A percentile compares a stretch with the other conserved stretches of the same genome.
Conservation (phyloP, 2,113 vertebrate genomes). For the western clawed frog (Xenopus tropicalis) region DNA sequence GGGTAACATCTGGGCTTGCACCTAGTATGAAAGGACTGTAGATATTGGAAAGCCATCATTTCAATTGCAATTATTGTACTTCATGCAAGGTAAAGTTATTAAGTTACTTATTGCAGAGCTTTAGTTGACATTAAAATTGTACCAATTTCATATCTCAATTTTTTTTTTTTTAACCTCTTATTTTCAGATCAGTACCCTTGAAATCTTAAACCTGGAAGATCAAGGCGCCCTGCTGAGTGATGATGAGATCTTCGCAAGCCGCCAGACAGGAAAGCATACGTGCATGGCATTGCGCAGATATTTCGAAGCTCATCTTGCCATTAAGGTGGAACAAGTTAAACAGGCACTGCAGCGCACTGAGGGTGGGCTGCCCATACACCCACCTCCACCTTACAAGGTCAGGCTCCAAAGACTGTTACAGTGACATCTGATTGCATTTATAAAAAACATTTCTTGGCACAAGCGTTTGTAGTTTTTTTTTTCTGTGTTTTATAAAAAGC, state of each 20-base stretch:
- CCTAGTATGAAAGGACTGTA: too few relatives aligned
- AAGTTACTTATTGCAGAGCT: too few relatives aligned
- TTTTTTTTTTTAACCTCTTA: neutral
- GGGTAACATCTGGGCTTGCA: too few relatives aligned
- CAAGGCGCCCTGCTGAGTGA: slow-evolving; percentile 93
- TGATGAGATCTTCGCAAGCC: slow-evolving; percentile 97
- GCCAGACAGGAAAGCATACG: slow-evolving; percentile 96
- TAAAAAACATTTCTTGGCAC: too few relatives aligned
- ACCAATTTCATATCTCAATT: too few relatives aligned
- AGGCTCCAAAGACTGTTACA: slow-evolving; percentile 38
- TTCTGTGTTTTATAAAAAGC: too few relatives aligned
- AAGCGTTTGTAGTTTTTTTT: too few relatives aligned
- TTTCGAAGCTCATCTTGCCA: slow-evolving; percentile 95
- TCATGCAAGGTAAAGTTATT: too few relatives aligned
- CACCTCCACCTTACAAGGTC: slow-evolving; percentile 95
- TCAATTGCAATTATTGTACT: too few relatives aligned
- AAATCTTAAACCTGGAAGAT: slow-evolving; percentile 95
- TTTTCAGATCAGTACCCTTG: slow-evolving; percentile 94
- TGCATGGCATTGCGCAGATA: slow-evolving; percentile 97
- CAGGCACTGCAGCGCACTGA: slow-evolving; percentile 95
- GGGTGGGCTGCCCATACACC: slow-evolving; percentile 89
- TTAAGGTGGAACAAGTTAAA: slow-evolving; percentile 97
- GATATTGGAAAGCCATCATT: too few relatives aligned
- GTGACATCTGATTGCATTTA: too few relatives aligned
- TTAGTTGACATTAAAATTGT: too few relatives aligned